Evolutionary conservation across 2,797 vertebrate species (phyloP).

Genomic region (Gadopsis bispinosus): DNA sequence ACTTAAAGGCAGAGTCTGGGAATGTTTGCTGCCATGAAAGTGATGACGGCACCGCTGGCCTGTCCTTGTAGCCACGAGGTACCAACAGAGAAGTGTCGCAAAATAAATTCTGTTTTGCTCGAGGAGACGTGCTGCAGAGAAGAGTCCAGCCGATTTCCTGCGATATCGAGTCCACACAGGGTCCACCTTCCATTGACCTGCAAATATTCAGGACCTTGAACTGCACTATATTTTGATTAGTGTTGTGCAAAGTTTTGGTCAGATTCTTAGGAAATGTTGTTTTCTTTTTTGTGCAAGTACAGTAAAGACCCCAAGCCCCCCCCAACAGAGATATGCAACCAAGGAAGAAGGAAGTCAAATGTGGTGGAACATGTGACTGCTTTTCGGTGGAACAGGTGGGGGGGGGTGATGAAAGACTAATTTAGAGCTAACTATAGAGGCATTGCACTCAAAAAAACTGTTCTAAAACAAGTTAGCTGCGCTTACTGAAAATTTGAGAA

Average conservation of each 20-base stretch:
- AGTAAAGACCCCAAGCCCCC: neutral
- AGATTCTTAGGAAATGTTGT: slow-evolving; percentile 14
- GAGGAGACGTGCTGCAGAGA: neutral
- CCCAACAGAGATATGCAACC: slow-evolving; percentile 17
- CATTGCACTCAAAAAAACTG: slow-evolving; percentile 24
- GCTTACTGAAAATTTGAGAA: slow-evolving; percentile 15
- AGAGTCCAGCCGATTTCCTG: neutral
- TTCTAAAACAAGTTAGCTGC: slow-evolving; percentile 26
- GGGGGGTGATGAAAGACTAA: neutral
- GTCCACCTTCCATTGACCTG: neutral
- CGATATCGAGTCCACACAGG: neutral
- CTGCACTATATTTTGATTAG: neutral
- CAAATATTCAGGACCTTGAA: neutral
- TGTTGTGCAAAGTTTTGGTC: neutral
- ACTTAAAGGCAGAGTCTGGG: slow-evolving; percentile 35
- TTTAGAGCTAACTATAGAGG: slow-evolving; percentile 22
- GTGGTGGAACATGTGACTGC: slow-evolving; percentile 70
- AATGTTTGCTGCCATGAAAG: slow-evolving; percentile 43
- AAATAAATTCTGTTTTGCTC: neutral
- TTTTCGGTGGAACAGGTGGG: slow-evolving; percentile 33
- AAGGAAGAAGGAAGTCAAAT: slow-evolving; percentile 67
- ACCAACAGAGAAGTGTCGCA: neutral
- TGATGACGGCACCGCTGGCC: slow-evolving; percentile 14
- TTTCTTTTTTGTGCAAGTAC: slow-evolving; percentile 26
- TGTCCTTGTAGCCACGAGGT: slow-evolving; percentile 8